Evolutionary conservation across 92 coral and sea anemone species (phyloP).

Genomic region (Epizoanthus rinbou): DNA sequence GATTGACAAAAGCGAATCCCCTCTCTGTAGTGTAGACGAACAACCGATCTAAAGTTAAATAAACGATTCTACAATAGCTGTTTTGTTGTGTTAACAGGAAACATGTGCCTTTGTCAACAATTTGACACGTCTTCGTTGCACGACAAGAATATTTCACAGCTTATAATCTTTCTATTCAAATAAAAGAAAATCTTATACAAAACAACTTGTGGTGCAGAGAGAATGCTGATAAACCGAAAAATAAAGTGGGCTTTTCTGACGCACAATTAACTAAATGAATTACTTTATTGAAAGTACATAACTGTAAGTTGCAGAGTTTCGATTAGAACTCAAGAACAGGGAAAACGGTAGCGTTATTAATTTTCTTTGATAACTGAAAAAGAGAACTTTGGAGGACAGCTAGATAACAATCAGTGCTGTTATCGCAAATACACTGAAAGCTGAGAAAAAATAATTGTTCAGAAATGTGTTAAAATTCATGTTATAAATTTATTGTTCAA

Average conservation of each 20-base stretch:
- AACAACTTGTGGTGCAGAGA: neutral
- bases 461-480: neutral
- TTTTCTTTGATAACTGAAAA: too few species aligned
- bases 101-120: conserved; percentile 42
- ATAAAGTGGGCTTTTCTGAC: neutral
- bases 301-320: neutral
- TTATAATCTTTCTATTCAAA: conserved; percentile 19
- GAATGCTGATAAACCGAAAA: neutral
- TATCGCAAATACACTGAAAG: neutral
- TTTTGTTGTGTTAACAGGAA: conserved; percentile 35
- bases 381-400: too few species aligned
- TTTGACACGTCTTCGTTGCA: conserved; percentile 29
- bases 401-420: neutral
- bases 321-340: neutral
- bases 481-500: neutral
- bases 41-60: conserved; percentile 11
- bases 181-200: conserved; percentile 32
- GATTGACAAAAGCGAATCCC: neutral
- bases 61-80: conserved; percentile 12
- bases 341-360: neutral
- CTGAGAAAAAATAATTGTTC: neutral
- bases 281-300: neutral
- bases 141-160: conserved; percentile 14
- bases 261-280: neutral
- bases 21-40: conserved; percentile 13